A percentile compares a stretch with the other conserved stretches of the same genome.
phyloP scores from a whole-genome alignment of 2,888 invertebrate genomes.

The Cataglyphis albicans region DNA sequence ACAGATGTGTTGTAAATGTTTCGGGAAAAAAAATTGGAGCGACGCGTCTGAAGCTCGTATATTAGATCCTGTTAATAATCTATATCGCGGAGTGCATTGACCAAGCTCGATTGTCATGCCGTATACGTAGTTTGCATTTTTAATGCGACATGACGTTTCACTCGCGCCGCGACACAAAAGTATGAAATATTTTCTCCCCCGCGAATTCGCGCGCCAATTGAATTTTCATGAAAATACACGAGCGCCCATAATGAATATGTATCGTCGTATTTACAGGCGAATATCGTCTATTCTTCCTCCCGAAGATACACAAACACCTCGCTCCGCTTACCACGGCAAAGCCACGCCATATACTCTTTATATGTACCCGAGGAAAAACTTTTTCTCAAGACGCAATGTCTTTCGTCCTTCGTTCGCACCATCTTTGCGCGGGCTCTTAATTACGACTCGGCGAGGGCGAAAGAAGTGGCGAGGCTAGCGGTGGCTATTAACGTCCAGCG shows the following conservation, averaged over 20 bases:
- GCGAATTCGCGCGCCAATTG: slow-evolving; percentile 15
- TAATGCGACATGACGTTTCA: slow-evolving; percentile 32
- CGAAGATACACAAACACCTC: neutral
- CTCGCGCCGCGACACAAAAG: slow-evolving; percentile 30
- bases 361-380: neutral
- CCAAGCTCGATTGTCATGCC: slow-evolving; percentile 34
- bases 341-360: neutral
- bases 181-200: slow-evolving; percentile 9
- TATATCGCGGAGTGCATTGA: slow-evolving; percentile 55
- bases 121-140: slow-evolving; percentile 31
- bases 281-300: neutral
- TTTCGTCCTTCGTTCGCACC: slow-evolving; percentile 41
- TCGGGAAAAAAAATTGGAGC: slow-evolving; percentile 31
- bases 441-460: slow-evolving; percentile 67
- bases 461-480: slow-evolving; percentile 53
- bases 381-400: slow-evolving; percentile 13
- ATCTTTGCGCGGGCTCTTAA: slow-evolving; percentile 72
- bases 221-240: slow-evolving; percentile 14
- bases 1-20: slow-evolving; percentile 9
- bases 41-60: slow-evolving; percentile 43
- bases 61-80: slow-evolving; percentile 52
- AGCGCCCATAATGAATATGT: neutral
- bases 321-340: neutral
- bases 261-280: neutral
- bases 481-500: slow-evolving; percentile 75